Evolutionary conservation across 2,113 vertebrate species (phyloP).

Genomic region (Trichomycterus rosablanca): DNA sequence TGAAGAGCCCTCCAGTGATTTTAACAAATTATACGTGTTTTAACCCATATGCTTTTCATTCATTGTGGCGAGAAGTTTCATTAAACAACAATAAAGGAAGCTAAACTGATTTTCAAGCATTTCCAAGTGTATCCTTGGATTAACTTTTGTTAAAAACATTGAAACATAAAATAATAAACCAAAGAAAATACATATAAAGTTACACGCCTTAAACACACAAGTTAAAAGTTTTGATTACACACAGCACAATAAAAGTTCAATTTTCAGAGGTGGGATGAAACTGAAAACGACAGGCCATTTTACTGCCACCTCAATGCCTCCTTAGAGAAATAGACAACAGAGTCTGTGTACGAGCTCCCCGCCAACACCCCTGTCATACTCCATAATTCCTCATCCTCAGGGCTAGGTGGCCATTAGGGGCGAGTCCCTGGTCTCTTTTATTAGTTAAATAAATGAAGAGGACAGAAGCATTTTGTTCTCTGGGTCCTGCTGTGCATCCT

Average conservation of each 20-base stretch:
- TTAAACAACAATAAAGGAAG: conserved; percentile 22
- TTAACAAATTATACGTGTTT: conserved; percentile 27
- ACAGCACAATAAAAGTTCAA: background rate
- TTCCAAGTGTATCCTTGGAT: background rate
- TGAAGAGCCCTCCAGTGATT: conserved; percentile 33
- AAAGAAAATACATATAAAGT: no score
- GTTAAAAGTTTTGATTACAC: no score
- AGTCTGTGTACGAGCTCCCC: conserved; percentile 56
- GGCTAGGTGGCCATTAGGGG: conserved; percentile 60
- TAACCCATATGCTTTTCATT: conserved; percentile 26
- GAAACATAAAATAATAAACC: no score
- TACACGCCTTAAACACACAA: no score
- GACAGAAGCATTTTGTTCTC: conserved; percentile 29
- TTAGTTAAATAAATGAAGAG: conserved; percentile 49
- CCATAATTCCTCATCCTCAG: conserved; percentile 48
- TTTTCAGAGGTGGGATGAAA: background rate
- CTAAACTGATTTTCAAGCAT: background rate
- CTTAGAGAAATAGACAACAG: conserved; percentile 38
- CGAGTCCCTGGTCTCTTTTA: conserved; percentile 53
- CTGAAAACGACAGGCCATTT: conserved; percentile 3
- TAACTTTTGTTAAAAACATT: background rate
- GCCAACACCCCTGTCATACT: conserved; percentile 44
- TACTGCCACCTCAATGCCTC: conserved; percentile 53
- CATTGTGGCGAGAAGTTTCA: conserved; percentile 23
- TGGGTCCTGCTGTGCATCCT: conserved; percentile 57